Evolutionary conservation across 1,140 invertebrate genomes (phyloP).

Genomic region (Druon quercuslanigerum): DNA sequence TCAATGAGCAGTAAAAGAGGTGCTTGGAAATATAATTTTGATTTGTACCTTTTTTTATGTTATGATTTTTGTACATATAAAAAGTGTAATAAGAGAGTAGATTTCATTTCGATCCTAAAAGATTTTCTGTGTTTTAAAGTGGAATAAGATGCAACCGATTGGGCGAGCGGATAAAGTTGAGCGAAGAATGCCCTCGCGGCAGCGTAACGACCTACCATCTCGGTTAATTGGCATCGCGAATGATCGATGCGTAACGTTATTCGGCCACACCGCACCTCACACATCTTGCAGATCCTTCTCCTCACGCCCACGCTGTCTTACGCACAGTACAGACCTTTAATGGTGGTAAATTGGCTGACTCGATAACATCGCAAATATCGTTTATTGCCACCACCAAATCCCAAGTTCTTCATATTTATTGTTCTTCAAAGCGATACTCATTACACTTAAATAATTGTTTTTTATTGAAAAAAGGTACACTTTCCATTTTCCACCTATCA

Average conservation of each 20-base stretch:
- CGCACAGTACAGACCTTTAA: conserved; percentile 8
- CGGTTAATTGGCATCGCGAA: conserved; percentile 58
- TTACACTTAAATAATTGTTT: not conserved
- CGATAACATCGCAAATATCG: conserved; percentile 18
- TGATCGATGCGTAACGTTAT: conserved; percentile 60
- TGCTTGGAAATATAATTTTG: too few relatives aligned
- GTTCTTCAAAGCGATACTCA: conserved; percentile 22
- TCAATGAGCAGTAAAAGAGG: too few relatives aligned
- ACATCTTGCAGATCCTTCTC: conserved; percentile 43
- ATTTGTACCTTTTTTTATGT: too few relatives aligned
- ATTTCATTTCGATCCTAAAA: not conserved
- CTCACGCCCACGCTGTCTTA: conserved; percentile 27
- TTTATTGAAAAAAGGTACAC: not conserved
- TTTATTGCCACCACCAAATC: conserved; percentile 10
- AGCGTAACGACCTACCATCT: conserved; percentile 44
- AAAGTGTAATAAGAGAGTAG: too few relatives aligned
- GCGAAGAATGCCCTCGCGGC: conserved; percentile 48
- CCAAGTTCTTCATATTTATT: conserved; percentile 12
- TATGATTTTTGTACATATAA: too few relatives aligned
- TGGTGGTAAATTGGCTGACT: conserved; percentile 26
- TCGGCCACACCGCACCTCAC: conserved; percentile 50
- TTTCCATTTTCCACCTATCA: too few relatives aligned
- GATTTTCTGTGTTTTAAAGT: not conserved
- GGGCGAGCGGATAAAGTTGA: not conserved
- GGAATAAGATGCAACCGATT: not conserved